phyloP scores from a whole-genome alignment of 2,797 vertebrate species.

The Gambelia wislizenii region DNA sequence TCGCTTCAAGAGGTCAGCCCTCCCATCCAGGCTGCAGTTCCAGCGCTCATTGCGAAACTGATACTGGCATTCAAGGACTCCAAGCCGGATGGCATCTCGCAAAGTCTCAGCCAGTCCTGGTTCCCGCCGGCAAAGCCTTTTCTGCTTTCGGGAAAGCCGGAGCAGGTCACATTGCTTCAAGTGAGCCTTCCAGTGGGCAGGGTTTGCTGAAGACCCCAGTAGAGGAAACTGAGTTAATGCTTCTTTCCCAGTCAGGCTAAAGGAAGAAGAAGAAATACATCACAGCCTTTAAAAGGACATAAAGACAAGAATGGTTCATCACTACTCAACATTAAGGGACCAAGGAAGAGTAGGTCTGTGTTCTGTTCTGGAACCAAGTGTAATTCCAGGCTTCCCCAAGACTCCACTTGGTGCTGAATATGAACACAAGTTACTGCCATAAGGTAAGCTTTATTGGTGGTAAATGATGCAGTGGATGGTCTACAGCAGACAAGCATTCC shows the following conservation, averaged over 20 bases:
- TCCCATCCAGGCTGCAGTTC: conserved; percentile 97
- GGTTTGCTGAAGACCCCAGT: conserved; percentile 64
- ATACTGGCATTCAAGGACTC: conserved; percentile 92
- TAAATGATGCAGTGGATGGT: too few relatives aligned
- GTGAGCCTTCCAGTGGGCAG: conserved; percentile 82
- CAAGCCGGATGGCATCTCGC: conserved; percentile 91
- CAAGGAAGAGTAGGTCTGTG: neutral
- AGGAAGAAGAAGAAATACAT: neutral
- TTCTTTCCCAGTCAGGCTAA: conserved; percentile 92
- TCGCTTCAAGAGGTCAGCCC: conserved; percentile 93
- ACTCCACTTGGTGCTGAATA: too few relatives aligned
- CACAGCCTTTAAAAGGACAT: neutral
- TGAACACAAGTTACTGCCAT: too few relatives aligned
- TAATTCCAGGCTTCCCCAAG: too few relatives aligned
- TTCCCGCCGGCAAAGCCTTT: conserved; percentile 92
- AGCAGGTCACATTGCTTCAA: conserved; percentile 97
- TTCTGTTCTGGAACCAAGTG: too few relatives aligned
- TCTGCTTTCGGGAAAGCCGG: conserved; percentile 90
- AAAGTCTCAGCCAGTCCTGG: conserved; percentile 94
- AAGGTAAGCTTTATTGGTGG: too few relatives aligned
- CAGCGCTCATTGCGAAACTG: conserved; percentile 97
- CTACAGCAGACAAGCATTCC: too few relatives aligned
- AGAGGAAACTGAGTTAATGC: conserved; percentile 88
- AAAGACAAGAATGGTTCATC: neutral
- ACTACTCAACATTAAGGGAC: neutral